These are phyloP conservation scores for Nasonia longicornis DNA, from an alignment of 1,140 invertebrate species.

Conservation along the genomic window DNA sequence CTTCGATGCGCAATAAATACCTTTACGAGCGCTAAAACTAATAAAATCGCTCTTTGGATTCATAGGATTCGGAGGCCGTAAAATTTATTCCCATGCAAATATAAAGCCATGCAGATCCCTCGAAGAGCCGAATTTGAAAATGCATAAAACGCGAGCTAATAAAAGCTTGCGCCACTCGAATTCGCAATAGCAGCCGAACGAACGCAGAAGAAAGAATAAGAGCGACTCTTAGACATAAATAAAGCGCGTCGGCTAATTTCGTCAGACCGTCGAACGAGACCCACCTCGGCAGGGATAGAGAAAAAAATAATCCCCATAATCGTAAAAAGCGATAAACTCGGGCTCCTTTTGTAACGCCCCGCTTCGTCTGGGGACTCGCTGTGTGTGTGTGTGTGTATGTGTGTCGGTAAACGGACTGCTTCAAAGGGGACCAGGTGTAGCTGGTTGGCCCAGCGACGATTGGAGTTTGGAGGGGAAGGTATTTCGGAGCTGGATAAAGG, in stretches of 20 bases:
- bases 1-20: not conserved
- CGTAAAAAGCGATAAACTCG: slow-evolving; percentile 25
- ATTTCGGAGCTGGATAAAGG: not conserved
- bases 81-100: slow-evolving; percentile 14
- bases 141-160: slow-evolving; percentile 29
- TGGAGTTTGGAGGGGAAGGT: not conserved
- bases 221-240: slow-evolving; percentile 35
- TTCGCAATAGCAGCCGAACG: slow-evolving; percentile 22
- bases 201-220: not conserved
- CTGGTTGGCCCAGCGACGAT: not conserved
- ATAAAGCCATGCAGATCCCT: not conserved
- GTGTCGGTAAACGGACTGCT: not conserved
- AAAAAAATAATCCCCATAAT: slow-evolving; percentile 20
- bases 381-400: not conserved
- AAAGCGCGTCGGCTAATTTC: slow-evolving; percentile 41
- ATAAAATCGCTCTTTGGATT: not conserved
- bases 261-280: not conserved
- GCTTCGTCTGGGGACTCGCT: not conserved
- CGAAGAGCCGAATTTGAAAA: not conserved
- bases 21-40: not conserved
- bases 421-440: slow-evolving; percentile 23
- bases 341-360: slow-evolving; percentile 8
- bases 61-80: not conserved
- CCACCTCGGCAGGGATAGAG: not conserved
- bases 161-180: slow-evolving; percentile 25